These are phyloP conservation scores for Sycophila sp. DNA, from an alignment of 1,140 invertebrate genomes.

Conservation along the genomic window DNA sequence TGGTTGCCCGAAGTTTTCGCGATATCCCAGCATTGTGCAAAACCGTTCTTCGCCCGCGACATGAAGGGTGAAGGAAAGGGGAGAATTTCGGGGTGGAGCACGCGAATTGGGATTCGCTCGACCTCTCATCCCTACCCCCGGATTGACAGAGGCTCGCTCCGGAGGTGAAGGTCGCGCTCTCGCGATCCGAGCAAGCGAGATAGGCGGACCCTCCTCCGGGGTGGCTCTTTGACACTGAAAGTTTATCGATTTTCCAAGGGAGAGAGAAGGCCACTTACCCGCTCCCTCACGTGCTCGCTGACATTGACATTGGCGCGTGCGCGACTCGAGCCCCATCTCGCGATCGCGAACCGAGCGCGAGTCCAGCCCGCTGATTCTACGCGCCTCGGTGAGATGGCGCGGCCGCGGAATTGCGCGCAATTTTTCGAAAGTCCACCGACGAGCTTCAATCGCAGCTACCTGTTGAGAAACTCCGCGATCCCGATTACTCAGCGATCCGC, in stretches of 20 bases:
- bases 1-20: too few relatives aligned
- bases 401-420: background rate
- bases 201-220: conserved; percentile 33
- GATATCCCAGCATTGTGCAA: too few relatives aligned
- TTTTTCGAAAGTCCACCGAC: background rate
- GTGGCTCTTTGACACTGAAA: conserved; percentile 57
- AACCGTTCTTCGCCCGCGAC: too few relatives aligned
- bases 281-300: conserved; percentile 61
- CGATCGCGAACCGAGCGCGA: conserved; percentile 48
- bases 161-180: conserved; percentile 16
- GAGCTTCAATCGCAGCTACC: background rate
- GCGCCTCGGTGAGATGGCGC: conserved; percentile 43
- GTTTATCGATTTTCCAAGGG: conserved; percentile 59
- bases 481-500: background rate
- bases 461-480: background rate
- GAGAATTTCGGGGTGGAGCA: background rate
- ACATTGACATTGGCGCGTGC: conserved; percentile 66
- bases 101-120: background rate
- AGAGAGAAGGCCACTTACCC: background rate
- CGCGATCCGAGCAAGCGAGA: background rate
- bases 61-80: background rate
- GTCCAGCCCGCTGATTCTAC: conserved; percentile 40
- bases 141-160: too few relatives aligned
- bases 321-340: conserved; percentile 57
- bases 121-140: too few relatives aligned